These are phyloP conservation scores for Sceliomorpha sp. DNA, from an alignment of 2,888 invertebrate genomes.

Conservation along the genomic window DNA sequence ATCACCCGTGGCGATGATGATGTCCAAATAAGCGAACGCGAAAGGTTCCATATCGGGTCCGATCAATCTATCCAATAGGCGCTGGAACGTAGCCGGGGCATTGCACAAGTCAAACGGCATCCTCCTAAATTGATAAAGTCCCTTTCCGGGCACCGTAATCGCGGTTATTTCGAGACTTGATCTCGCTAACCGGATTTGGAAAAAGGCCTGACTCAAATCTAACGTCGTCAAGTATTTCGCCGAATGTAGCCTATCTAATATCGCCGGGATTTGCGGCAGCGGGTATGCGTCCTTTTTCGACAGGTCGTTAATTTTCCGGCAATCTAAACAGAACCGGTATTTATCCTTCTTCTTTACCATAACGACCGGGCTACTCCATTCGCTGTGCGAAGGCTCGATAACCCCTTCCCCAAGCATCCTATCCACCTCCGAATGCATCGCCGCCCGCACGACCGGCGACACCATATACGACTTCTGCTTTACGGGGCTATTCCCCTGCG, in stretches of 20 bases:
- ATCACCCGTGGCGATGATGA: slow-evolving; percentile 36
- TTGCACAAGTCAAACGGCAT: slow-evolving; percentile 23
- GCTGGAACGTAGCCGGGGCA: slow-evolving; percentile 54
- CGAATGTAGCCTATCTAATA: neutral
- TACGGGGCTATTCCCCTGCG: neutral
- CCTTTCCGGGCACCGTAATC: too few species aligned
- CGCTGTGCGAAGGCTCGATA: too few species aligned
- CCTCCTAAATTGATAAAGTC: slow-evolving; percentile 5
- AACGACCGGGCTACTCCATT: slow-evolving; percentile 65
- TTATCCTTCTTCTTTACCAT: slow-evolving; percentile 61
- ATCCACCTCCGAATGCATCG: too few species aligned
- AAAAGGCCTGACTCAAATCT: too few species aligned
- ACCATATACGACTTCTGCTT: too few species aligned
- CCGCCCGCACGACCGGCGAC: too few species aligned
- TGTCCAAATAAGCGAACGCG: slow-evolving; percentile 46
- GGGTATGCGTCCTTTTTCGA: slow-evolving; percentile 55
- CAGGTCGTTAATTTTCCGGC: slow-evolving; percentile 57
- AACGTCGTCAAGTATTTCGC: slow-evolving; percentile 50
- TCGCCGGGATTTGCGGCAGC: neutral
- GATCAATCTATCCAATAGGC: slow-evolving; percentile 47
- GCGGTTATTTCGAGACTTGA: too few species aligned
- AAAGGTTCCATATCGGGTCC: slow-evolving; percentile 45
- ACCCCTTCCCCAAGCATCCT: too few species aligned
- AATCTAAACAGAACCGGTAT: slow-evolving; percentile 65
- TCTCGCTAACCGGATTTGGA: too few species aligned